Evolutionary conservation across 2,797 vertebrate species (phyloP), one percentile per base, ranked within the genome.

Genomic region (Hozukius guyotensis): DNA sequence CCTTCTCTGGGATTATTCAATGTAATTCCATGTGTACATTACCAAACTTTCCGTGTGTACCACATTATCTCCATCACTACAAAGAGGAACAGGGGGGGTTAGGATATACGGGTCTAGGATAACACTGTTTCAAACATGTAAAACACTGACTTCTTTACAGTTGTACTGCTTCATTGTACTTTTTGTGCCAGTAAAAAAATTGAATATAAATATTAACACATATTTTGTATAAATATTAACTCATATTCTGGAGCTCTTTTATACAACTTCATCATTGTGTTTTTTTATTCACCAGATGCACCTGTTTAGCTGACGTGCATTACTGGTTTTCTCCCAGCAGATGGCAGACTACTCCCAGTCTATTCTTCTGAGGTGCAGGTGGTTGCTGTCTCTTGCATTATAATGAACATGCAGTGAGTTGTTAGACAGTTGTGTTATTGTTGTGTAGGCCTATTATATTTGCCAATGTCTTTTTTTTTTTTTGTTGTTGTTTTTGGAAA

Each of bases 251-350:
- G 29, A 20, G 11, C 4, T 18, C 9, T 61, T 31, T 24, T 38
- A 24, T 31, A 13, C 3, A 5, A 25, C 5, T n/a, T 7, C 18
- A 42, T 18, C 6, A 1, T 14, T 64, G 5, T 22, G 9, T 36
- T 22, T 64, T 72, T 59, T 31, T 38, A 18, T 55, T 72, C 1
- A 57, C 1, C 1, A 16, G 3, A 20, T 38, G 62, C 1, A 34
- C 13, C 16, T 61, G 52, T 25, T 55, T 60, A 4, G 18, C 6
- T 4, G 11, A 14, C n/a, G 2, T 78, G 92, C 52, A 89, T 11
- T 90, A 10, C 61, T 61, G 3, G 0, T 29, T 62, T 77, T 74
- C 10, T 4, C 0, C 90, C 94, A 93, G 83, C 79, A 94, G 92
- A 81, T 89, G 92, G 81, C 92, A 90, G 65, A 1, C 80, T 81